Base-by-base conservation (phyloP, 2,888 invertebrate genomes). In the Pachymerium ferrugineum region DNA sequence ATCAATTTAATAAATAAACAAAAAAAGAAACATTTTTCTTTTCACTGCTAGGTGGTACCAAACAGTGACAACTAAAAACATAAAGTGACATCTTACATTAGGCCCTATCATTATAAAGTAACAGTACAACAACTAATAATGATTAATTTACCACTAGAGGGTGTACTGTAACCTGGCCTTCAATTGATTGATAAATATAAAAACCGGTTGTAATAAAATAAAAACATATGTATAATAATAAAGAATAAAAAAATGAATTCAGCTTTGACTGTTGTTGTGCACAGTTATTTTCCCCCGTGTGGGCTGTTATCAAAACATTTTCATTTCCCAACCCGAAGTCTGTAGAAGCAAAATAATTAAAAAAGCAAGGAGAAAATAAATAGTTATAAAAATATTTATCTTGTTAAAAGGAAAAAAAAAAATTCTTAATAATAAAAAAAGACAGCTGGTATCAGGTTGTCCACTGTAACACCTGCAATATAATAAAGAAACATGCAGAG, bases 221-320 rank as follows among this genome's bases (percentile, higher is more conserved):
- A 47, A 47, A 14, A 47, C 5, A 47, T n/a, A 1, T 47, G n/a
- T n/a, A n/a, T n/a, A n/a, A n/a, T n/a, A n/a, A n/a, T n/a, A n/a
- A n/a, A n/a, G n/a, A n/a, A n/a, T n/a, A 47, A 6, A n/a, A 16
- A 19, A n/a, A 54, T 19, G 16, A 47, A 8, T 47, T 47, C 22
- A 54, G 47, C 47, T 54, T 54, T 54, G 47, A n/a, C 47, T 54
- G 47, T 54, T 54, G 47, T 54, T 54, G 47, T 54, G 47, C 47
- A 54, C 47, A 54, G 47, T 54, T 22, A 54, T 54, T 54, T 22
- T 22, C 47, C 47, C 47, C 47, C 47, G 47, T 54, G 47, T 54
- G 47, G 47, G 47, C 47, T 54, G 47, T 54, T 22, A 54, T 54
- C 22, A 54, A 54, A 5, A 3, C 22, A 22, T 22, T 54, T 54